Percentiles rank a stretch among this genome's conserved stretches.
phyloP scores from a whole-genome alignment of 2,113 vertebrate genomes.

The Psittacula cyanocephala region DNA sequence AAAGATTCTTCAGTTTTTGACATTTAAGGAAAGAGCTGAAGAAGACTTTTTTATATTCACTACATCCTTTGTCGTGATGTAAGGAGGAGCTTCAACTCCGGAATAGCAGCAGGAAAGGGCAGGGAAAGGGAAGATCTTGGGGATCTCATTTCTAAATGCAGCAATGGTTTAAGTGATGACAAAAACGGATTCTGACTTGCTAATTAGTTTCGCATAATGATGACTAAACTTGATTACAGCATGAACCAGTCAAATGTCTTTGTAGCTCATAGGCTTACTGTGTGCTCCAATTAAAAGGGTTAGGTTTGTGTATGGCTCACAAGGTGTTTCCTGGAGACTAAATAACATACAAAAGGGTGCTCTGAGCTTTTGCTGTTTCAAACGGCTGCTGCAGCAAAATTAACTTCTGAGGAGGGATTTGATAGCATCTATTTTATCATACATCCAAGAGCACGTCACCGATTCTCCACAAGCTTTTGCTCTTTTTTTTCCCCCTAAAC shows the following conservation, averaged over 20 bases:
- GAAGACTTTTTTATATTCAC: slow-evolving; percentile 10
- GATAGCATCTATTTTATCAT: not conserved
- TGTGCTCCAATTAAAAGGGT: not conserved
- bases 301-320: not conserved
- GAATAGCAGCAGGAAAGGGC: slow-evolving; percentile 56
- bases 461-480: not conserved
- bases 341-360: not conserved
- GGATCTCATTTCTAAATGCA: slow-evolving; percentile 51
- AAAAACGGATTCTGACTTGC: slow-evolving; percentile 43
- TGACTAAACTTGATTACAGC: slow-evolving; percentile 51
- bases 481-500: not conserved
- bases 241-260: not conserved
- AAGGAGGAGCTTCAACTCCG: slow-evolving; percentile 16
- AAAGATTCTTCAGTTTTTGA: slow-evolving; percentile 18
- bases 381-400: not conserved
- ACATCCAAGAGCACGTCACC: not conserved
- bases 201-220: slow-evolving; percentile 66
- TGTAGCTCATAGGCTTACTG: not conserved
- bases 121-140: slow-evolving; percentile 42
- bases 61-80: slow-evolving; percentile 48
- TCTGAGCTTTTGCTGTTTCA: not conserved
- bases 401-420: not conserved
- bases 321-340: slow-evolving; percentile 7
- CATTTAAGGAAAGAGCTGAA: slow-evolving; percentile 33
- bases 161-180: slow-evolving; percentile 2